Base-by-base conservation (phyloP, 2,888 invertebrate species). In the Mechanitis messenoides region DNA sequence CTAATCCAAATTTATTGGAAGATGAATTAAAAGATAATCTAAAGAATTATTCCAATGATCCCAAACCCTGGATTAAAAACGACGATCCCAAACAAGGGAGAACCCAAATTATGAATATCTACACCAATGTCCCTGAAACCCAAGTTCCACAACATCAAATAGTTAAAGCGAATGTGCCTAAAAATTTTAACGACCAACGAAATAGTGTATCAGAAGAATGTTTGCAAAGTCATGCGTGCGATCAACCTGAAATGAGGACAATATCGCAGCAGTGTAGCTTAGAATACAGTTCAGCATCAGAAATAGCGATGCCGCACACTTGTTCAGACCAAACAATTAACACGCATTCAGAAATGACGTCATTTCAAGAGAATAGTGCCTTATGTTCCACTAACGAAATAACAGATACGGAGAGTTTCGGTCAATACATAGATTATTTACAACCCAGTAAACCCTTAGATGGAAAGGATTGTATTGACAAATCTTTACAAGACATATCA, bases 181-280 rank as follows among this genome's bases (percentile, higher is more conserved):
- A 86, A 66, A 72, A 71, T 11, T 80, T 83, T 11, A 81, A 83
- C 53, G 84, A 76, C 1, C 88, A 86, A 61, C 74, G 88, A 3
- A 81, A 82, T 55, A 90, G 89, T 50, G 85, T 86, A 1, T 90
- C 90, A 0, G 90, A 89, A 46, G 90, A 91, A 65, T 89, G 88
- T 45, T 71, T 91, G 47, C 86, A 87, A 61, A 87, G 86, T 59
- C 85, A 85, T 31, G 85, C 86, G 0, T 75, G 72, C 47, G 87
- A 87, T 35, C 85, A 79, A 54, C 90, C 91, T 3, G 89, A 89
- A 67, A 91, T 93, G 90, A 84, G 93, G 33, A 93, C 93, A 0
- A 93, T 94, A 38, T 94, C 94, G 0, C 94, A 94, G 70, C 94
- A 94, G 68, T 94, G 94, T 71, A 94, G 93, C 63, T 81, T 94